Percentiles rank a stretch among this genome's conserved stretches.
Evolutionary conservation across 2,888 invertebrate species (phyloP).

Genomic region (Creontiades dilutus): DNA sequence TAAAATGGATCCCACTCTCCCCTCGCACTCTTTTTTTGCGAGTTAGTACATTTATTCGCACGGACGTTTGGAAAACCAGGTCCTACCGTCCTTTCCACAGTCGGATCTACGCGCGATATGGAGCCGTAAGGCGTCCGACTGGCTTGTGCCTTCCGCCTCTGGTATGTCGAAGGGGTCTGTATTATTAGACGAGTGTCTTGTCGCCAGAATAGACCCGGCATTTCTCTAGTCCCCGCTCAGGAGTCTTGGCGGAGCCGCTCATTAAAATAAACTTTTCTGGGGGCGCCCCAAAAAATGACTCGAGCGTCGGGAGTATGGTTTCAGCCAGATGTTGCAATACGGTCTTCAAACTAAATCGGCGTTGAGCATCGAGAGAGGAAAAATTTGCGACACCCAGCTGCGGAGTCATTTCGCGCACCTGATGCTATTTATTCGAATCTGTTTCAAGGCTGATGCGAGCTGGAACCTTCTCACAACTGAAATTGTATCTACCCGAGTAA

Average conservation of each 20-base stretch:
- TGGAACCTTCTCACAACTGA: too few relatives aligned
- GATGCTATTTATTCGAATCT: background rate
- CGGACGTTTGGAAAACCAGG: too few relatives aligned
- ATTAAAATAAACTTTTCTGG: conserved; percentile 62
- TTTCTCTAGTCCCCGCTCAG: background rate
- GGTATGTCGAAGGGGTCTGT: conserved; percentile 33
- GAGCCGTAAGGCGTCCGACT: too few relatives aligned
- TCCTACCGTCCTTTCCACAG: too few relatives aligned
- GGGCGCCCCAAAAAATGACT: background rate
- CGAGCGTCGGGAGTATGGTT: background rate
- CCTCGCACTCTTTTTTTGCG: too few relatives aligned
- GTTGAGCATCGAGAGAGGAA: background rate
- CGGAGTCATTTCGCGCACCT: background rate
- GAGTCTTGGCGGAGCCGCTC: background rate
- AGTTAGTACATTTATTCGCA: too few relatives aligned
- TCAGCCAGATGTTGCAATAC: conserved; percentile 1
- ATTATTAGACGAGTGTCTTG: conserved; percentile 54
- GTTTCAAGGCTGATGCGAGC: conserved; percentile 1
- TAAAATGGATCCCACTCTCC: too few relatives aligned
- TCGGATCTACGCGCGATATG: too few relatives aligned
- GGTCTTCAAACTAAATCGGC: background rate
- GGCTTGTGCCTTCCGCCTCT: conserved; percentile 32
- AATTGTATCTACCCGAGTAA: too few relatives aligned
- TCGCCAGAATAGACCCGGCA: conserved; percentile 58
- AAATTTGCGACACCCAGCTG: background rate